Conservation (phyloP, 2,113 vertebrate genomes). For the Amphiprion percula region DNA sequence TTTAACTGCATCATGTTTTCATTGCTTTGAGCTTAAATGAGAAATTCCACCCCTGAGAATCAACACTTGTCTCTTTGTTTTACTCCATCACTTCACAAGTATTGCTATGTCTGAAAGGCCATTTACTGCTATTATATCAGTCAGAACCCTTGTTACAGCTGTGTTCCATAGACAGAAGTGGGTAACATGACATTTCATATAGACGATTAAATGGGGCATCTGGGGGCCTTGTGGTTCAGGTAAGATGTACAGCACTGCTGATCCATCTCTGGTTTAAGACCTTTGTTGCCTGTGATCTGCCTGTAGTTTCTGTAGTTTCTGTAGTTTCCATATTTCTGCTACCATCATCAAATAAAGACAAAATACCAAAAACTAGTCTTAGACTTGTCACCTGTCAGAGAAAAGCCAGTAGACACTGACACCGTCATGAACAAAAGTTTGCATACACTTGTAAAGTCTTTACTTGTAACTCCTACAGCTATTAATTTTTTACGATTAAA, state of each 20-base stretch:
- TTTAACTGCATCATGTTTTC: constrained; percentile 12
- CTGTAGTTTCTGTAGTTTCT: constrained; percentile 8
- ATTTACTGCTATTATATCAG: neutral
- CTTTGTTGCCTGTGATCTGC: neutral
- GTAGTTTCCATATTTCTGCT: neutral
- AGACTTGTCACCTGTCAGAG: neutral
- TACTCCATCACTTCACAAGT: neutral
- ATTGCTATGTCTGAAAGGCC: neutral
- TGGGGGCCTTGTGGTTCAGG: neutral
- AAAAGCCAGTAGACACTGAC: no score
- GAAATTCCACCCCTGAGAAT: neutral
- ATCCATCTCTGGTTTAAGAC: no score
- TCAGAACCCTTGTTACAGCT: no score
- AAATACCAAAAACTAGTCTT: neutral
- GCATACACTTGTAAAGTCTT: no score
- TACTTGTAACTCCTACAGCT: no score
- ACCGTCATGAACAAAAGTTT: no score
- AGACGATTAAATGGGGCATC: neutral
- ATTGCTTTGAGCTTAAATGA: neutral
- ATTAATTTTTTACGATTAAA: no score
- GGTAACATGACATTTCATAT: neutral
- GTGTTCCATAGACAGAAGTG: neutral
- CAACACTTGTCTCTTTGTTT: constrained; percentile 6
- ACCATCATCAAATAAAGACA: neutral
- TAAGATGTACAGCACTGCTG: neutral